Evolutionary conservation across 1,140 invertebrate genomes (phyloP).

Genomic region (Drosophila eugracilis): DNA sequence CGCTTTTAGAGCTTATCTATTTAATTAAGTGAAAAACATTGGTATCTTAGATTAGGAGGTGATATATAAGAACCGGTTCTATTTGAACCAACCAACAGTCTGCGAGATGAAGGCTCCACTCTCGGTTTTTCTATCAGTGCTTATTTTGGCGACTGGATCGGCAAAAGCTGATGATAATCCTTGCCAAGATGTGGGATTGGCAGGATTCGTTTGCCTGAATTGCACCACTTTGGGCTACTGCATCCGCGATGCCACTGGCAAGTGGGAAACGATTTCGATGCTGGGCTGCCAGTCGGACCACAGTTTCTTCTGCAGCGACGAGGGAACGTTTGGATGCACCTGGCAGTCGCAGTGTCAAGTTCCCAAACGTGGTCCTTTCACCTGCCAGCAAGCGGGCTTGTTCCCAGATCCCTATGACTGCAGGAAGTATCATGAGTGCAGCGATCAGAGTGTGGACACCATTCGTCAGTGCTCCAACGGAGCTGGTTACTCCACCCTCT

Average conservation of each 20-base stretch:
- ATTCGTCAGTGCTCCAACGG: slow-evolving; percentile 59
- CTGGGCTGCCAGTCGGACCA: slow-evolving; percentile 51
- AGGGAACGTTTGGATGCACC: slow-evolving; percentile 64
- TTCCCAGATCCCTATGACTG: slow-evolving; percentile 84
- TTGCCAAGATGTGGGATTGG: slow-evolving; percentile 54
- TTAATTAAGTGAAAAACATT: slow-evolving; percentile 30
- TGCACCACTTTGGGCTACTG: slow-evolving; percentile 69
- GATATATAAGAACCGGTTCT: slow-evolving; percentile 20
- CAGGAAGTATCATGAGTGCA: slow-evolving; percentile 80
- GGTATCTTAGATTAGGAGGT: not conserved
- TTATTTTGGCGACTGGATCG: slow-evolving; percentile 1
- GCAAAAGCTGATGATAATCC: slow-evolving; percentile 48
- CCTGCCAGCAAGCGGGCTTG: slow-evolving; percentile 65
- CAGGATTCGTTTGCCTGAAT: slow-evolving; percentile 69
- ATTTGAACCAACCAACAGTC: slow-evolving; percentile 20
- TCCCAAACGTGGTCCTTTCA: slow-evolving; percentile 63
- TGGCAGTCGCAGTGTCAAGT: slow-evolving; percentile 57
- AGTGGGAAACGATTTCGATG: slow-evolving; percentile 65
- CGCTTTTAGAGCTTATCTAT: slow-evolving; percentile 23
- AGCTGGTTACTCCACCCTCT: slow-evolving; percentile 56
- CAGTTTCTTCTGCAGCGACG: slow-evolving; percentile 74
- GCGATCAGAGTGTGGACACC: slow-evolving; percentile 48
- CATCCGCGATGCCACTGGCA: slow-evolving; percentile 27
- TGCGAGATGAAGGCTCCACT: slow-evolving; percentile 31
- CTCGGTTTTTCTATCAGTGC: slow-evolving; percentile 9